Base-by-base conservation (phyloP, 2,113 vertebrate species). In the Urocynchramus pylzowi region DNA sequence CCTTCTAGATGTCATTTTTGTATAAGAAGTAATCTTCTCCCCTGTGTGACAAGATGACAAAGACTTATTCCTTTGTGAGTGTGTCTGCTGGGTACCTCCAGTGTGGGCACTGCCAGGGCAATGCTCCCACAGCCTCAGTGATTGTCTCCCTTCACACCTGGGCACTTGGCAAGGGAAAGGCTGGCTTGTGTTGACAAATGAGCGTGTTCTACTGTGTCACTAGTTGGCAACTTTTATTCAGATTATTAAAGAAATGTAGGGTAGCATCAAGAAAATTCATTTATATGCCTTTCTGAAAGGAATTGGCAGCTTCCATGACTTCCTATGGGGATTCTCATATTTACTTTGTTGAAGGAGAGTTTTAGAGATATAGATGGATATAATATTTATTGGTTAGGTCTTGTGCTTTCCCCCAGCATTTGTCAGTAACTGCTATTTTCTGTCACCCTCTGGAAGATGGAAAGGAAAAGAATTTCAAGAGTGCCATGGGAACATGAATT, bases 331-430 rank as follows among this genome's bases (percentile, higher is more conserved):
- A 94, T 95, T 86, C 82, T 80, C 20, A 2, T 93, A 90, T 93
- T 95, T 97, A 71, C 79, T 88, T 93, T 90, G 77, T 84, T 87
- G 41, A 82, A 93, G 68, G 89, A 92, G 53, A 79, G 23, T 65
- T 91, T 47, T 74, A 76, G 61, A 95, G 69, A 89, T 91, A 92
- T 42, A 60, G 42, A 95, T 75, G 54, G 68, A 81, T 95, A 89
- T 97, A 90, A 94, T 97, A 97, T 97, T 97, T 97, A 96, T 97
- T 92, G 85, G 86, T 95, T 85, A 93, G 89, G 75, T 95, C 93
- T 88, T 90, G 63, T 97, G 84, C 52, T 96, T 96, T 94, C 54
- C 67, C 84, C 53, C 70, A 95, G 87, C 73, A 89, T 97, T 97
- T 97, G 67, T 97, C 95, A 96, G 90, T 85, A 91, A 81, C 87